Percentiles rank a stretch among this genome's conserved stretches.
These are phyloP conservation scores for Drosophila orena DNA, from an alignment of 1,140 invertebrate species.

Conservation along the genomic window DNA sequence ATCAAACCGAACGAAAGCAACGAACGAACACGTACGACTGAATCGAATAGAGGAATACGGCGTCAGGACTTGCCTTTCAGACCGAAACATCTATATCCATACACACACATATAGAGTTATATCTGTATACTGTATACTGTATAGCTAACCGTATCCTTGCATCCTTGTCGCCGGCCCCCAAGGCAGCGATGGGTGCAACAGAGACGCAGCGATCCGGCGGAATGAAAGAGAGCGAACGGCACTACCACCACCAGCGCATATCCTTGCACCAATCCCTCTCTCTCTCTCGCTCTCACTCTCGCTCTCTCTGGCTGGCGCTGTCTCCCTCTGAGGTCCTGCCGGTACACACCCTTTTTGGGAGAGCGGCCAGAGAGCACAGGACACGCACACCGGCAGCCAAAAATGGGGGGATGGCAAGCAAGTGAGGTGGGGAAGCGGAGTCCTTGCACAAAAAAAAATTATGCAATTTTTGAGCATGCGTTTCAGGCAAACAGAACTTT, in stretches of 20 bases:
- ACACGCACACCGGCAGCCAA: background rate
- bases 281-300: constrained; percentile 3
- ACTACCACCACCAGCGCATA: constrained; percentile 25
- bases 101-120: background rate
- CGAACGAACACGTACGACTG: constrained; percentile 85
- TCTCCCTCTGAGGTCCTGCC: constrained; percentile 25
- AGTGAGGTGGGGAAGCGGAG: background rate
- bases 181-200: constrained; percentile 10
- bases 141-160: constrained; percentile 35
- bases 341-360: constrained; percentile 69
- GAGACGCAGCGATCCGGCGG: constrained; percentile 21
- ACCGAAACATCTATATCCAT: background rate
- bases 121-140: constrained; percentile 9
- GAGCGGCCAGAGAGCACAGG: constrained; percentile 7
- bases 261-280: constrained; percentile 3
- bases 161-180: constrained; percentile 45
- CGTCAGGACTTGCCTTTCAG: constrained; percentile 39
- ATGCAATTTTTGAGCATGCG: too few species aligned
- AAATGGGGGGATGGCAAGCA: background rate
- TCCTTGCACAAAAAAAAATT: constrained; percentile 5
- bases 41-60: constrained; percentile 30
- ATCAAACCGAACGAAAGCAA: constrained; percentile 85
- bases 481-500: too few species aligned
- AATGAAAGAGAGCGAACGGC: constrained; percentile 9
- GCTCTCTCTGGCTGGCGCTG: background rate